A percentile compares a stretch with the other conserved stretches of the same genome.
phyloP scores from a whole-genome alignment of 2,888 invertebrate genomes.

The Fissipunctia ypsillon region DNA sequence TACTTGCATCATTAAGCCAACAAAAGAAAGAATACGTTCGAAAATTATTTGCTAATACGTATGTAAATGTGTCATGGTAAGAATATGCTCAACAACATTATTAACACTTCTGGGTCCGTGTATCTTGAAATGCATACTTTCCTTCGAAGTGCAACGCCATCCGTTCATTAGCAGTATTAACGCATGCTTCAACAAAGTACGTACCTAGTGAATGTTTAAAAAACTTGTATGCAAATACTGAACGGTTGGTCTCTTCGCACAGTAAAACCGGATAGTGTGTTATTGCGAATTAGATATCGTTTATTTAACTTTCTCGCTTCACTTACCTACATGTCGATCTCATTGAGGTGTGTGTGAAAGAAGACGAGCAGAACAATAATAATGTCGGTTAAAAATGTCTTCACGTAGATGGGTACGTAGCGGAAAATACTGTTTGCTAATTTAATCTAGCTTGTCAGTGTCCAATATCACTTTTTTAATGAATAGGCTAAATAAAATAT shows the following conservation, averaged over 20 bases:
- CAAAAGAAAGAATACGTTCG: conserved; percentile 25
- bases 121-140: conserved; percentile 51
- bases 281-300: conserved; percentile 66
- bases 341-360: conserved; percentile 69
- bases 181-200: conserved; percentile 48
- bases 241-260: conserved; percentile 57
- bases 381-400: conserved; percentile 18
- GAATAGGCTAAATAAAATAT: conserved; percentile 64
- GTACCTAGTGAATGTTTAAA: conserved; percentile 53
- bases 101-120: conserved; percentile 50
- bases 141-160: conserved; percentile 49
- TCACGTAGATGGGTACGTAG: conserved; percentile 10
- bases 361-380: conserved; percentile 17
- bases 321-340: conserved; percentile 61
- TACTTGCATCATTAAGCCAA: background rate
- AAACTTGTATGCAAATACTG: conserved; percentile 63
- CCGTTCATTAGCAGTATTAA: conserved; percentile 52
- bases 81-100: conserved; percentile 27
- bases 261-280: conserved; percentile 54
- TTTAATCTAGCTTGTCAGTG: conserved; percentile 26
- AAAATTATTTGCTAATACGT: conserved; percentile 39
- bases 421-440: conserved; percentile 28
- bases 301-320: conserved; percentile 73
- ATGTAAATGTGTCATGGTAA: conserved; percentile 50
- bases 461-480: conserved; percentile 53